These are phyloP conservation scores for Sylvilagus floridanus DNA, from an alignment of 2,797 vertebrate genomes.

Conservation along the genomic window DNA sequence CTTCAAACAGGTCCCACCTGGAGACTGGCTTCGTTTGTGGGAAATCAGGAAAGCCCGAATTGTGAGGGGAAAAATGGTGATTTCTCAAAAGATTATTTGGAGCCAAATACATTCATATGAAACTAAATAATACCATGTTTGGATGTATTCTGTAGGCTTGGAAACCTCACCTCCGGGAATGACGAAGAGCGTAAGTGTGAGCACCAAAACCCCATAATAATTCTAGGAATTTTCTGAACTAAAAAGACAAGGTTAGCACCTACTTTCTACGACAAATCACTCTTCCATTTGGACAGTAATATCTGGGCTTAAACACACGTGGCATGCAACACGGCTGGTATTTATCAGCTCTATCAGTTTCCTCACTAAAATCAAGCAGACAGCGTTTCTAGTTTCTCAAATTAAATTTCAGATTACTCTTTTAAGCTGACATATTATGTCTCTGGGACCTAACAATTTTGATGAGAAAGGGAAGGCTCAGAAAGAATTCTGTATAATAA, in stretches of 20 bases:
- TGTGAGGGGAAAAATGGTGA: background rate
- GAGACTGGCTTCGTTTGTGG: background rate
- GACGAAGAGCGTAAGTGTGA: background rate
- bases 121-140: background rate
- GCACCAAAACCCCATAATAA: background rate
- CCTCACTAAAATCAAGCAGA: conserved; percentile 11
- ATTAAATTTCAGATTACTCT: conserved; percentile 19
- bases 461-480: conserved; percentile 15
- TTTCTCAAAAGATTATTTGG: conserved; percentile 54
- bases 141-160: background rate
- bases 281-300: conserved; percentile 5
- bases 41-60: background rate
- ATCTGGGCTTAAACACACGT: background rate
- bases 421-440: background rate
- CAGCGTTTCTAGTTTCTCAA: background rate
- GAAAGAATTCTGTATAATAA: background rate
- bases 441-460: background rate
- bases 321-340: background rate
- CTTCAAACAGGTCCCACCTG: background rate
- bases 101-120: conserved; percentile 27
- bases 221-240: background rate
- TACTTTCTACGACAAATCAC: background rate
- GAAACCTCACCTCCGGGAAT: background rate
- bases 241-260: background rate
- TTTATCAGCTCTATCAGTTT: background rate